Base-by-base conservation (phyloP, 1,140 invertebrate species). In the Glossosoma conforme region DNA sequence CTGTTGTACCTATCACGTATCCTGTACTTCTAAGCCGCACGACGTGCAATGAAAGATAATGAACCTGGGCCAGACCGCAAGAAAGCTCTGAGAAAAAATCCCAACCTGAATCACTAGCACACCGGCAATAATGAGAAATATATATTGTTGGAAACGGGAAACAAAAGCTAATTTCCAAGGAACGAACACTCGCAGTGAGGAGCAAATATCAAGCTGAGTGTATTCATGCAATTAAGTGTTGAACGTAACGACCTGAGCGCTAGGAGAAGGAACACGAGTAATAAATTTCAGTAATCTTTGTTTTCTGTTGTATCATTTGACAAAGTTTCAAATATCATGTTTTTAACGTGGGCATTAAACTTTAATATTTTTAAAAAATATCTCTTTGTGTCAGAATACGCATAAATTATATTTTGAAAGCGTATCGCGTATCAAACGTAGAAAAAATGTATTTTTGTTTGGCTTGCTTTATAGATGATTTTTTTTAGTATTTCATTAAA, bases 11-110 rank as follows among this genome's bases (percentile, higher is more conserved):
- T 32, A 25, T 50, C 56, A 58, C 56, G 56, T 58, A 58, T 51
- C 47, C 56, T 58, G 56, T 58, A 47, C 52, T 45, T 45, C 52
- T 51, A 58, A 58, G 56, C 52, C 56, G 37, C 48, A 19, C 36
- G 46, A 58, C 56, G 56, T 58, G 56, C 56, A 20, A 43, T 35
- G 56, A 54, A 58, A 58, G 54, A 54, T 58, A 58, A 58, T 44
- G 50, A 49, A 52, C 36, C 21, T n/a, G n/a, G n/a, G 46, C 44
- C 43, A 52, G 52, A 54, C 45, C 52, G 22, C 46, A 54, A 17
- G 30, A 33, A 38, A 36, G 28, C 43, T 21, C 22, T 3, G 24
- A 33, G 33, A 52, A 52, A 52, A 47, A 42, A 45, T 44, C 15
- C n/a, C 11, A 18, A 37, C 15, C 44, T 38, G n/a, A n/a, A n/a